A percentile compares a stretch with the other conserved stretches of the same genome.
Conservation (phyloP, 2,888 invertebrate genomes). For the Anthrax anthrax region DNA sequence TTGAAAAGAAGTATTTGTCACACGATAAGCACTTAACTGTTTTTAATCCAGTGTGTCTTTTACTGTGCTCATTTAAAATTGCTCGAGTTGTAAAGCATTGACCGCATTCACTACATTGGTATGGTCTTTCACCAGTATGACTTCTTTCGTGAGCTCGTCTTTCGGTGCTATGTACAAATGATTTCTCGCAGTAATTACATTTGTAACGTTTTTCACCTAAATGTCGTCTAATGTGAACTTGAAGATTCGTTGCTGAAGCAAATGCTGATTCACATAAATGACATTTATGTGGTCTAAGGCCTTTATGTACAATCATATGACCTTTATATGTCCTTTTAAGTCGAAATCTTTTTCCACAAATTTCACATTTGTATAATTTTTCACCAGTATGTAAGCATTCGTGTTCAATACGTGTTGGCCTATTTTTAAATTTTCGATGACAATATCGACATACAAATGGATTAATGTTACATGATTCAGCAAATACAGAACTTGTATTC, state of each 20-base stretch:
- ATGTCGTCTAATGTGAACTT: neutral
- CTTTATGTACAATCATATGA: neutral
- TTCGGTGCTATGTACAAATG: neutral
- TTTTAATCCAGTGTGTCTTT: neutral
- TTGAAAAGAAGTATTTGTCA: too few relatives aligned
- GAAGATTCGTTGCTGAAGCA: neutral
- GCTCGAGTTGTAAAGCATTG: neutral
- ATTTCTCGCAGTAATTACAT: neutral
- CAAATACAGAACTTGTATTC: too few relatives aligned
- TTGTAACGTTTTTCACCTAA: neutral
- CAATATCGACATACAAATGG: too few relatives aligned
- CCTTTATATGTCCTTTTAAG: too few relatives aligned
- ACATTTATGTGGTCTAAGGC: neutral
- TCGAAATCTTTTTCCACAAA: too few relatives aligned
- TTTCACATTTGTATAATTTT: too few relatives aligned
- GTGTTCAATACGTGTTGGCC: too few relatives aligned
- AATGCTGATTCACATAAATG: neutral
- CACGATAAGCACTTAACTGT: neutral
- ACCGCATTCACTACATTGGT: neutral
- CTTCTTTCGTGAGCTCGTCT: neutral
- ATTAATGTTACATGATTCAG: too few relatives aligned
- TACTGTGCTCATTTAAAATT: neutral
- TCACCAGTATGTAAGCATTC: too few relatives aligned
- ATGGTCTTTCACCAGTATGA: neutral
- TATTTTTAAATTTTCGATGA: too few relatives aligned